Evolutionary conservation across 2,797 vertebrate genomes (phyloP), one percentile per base, ranked within the genome.

Genomic region (Tenualosa ilisha): DNA sequence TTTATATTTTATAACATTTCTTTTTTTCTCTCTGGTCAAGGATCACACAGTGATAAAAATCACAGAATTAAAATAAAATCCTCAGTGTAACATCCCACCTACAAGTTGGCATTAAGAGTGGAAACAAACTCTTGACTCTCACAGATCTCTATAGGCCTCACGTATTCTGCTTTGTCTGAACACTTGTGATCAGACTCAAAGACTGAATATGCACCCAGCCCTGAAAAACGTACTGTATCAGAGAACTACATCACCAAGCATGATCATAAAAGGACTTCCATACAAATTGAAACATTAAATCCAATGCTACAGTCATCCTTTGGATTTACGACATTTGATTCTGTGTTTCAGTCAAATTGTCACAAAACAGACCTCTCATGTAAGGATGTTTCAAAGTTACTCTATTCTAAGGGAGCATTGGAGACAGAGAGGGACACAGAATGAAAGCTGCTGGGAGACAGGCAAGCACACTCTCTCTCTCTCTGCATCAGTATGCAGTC

Each of bases 391-490:
- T 79, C 2, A 20, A 8, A 17, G 37, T 79, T 20, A 40, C 7
- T 20, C 12, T 15, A 46, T 79, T 40, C 15, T 79, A 43, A 79
- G 43, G 12, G 40, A 46, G 72, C 72, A 5, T 46, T 43, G 40
- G 4, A 43, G 37, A 96, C 31, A 43, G 68, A 96, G 96, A 96
- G 9, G 85, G 84, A 40, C 3, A 1, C 20, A n/a, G 40, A 46
- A 46, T 6, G 20, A 79, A 13, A 37, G 72, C 40, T 43, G 37
- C 97, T 96, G 72, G 72, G 51, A n/a, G 46, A 68, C 6, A 68
- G 75, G 6, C 50, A 51, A 5, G 8, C 50, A 51, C 50, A 51
- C 50, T 3, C 50, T 9, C 50, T 9, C 50, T 81, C 75, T 59
- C 84, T 53, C 75, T 79, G 51, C 61, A 88, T 88, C 81, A 86